These are phyloP conservation scores for Rotaria magnacalcarata DNA, from an alignment of 2,888 invertebrate genomes.

Conservation along the genomic window DNA sequence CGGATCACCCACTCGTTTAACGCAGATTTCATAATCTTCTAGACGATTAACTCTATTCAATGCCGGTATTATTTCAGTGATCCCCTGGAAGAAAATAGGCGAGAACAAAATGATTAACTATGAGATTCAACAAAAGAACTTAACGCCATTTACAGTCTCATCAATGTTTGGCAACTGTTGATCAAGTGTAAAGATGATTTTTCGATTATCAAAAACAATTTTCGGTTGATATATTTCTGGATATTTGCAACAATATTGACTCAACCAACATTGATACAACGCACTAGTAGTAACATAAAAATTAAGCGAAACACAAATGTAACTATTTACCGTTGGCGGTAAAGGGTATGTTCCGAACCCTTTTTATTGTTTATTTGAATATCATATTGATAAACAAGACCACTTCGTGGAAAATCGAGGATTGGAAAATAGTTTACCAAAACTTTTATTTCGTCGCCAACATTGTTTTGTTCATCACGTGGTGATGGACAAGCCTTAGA, in stretches of 20 bases:
- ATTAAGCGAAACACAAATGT: neutral
- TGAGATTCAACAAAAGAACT: neutral
- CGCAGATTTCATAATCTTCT: neutral
- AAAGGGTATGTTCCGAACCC: neutral
- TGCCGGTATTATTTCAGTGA: neutral
- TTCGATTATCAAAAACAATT: constrained; percentile 1
- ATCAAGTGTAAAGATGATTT: neutral
- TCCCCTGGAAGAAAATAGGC: neutral
- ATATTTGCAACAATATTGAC: neutral
- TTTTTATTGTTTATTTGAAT: neutral
- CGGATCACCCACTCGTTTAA: neutral
- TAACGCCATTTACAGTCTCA: neutral
- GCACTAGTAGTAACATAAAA: neutral
- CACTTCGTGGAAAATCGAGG: neutral
- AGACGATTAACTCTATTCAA: neutral
- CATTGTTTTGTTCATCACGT: neutral
- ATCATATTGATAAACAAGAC: neutral
- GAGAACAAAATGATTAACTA: neutral
- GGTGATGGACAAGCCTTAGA: neutral
- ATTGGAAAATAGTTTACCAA: neutral
- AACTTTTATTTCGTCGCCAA: neutral
- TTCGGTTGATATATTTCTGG: neutral
- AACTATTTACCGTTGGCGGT: neutral
- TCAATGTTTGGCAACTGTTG: neutral
- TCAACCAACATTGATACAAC: neutral